These are phyloP conservation scores for Saguinus imperator DNA, from an alignment of 2,113 vertebrate genomes.

Conservation along the genomic window DNA sequence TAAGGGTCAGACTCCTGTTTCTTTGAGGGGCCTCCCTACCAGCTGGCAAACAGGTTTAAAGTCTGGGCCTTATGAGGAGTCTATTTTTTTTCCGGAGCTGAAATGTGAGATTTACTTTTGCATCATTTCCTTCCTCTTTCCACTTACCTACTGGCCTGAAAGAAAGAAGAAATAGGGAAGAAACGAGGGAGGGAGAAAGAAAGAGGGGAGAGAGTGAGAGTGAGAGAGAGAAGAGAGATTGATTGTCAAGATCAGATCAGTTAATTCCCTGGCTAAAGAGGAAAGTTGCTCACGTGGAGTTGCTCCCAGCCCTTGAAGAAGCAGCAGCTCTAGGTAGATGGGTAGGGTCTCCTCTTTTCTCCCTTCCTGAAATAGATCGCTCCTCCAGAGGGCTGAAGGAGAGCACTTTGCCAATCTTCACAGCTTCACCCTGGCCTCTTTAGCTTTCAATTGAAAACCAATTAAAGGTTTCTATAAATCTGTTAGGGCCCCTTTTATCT, in stretches of 20 bases:
- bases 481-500: slow-evolving; percentile 80
- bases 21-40: not conserved
- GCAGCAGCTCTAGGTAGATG: not conserved
- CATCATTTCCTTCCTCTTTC: not conserved
- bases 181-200: no score
- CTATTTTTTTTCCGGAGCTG: not conserved
- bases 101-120: not conserved
- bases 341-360: not conserved
- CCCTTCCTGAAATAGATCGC: not conserved
- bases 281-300: not conserved
- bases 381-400: not conserved
- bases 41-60: not conserved
- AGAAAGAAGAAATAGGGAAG: not conserved
- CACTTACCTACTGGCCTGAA: not conserved
- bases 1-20: not conserved
- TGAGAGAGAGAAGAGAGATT: not conserved
- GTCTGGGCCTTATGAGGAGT: not conserved
- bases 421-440: slow-evolving; percentile 74
- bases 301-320: not conserved
- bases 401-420: slow-evolving; percentile 70
- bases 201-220: no score
- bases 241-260: not conserved
- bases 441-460: slow-evolving; percentile 86
- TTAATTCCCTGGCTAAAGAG: not conserved
- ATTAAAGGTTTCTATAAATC: slow-evolving; percentile 87